Evolutionary conservation across 2,888 invertebrate genomes (phyloP).

Genomic region (Pterostichus madidus): DNA sequence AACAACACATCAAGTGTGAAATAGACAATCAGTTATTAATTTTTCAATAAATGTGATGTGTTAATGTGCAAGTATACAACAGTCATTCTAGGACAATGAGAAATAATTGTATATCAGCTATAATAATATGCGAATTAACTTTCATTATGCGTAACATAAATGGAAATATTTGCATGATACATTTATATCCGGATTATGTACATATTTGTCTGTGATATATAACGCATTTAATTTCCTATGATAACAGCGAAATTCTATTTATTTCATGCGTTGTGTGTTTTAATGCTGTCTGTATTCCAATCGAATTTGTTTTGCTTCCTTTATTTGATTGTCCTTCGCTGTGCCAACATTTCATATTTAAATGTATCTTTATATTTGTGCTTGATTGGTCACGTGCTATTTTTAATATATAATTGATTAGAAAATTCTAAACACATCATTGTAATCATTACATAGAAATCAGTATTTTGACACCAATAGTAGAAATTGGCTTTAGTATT

Average conservation of each 20-base stretch:
- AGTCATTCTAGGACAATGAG: slow-evolving; percentile 29
- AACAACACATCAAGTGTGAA: slow-evolving; percentile 29
- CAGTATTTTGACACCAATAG: no score
- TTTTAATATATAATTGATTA: slow-evolving; percentile 24
- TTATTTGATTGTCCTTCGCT: slow-evolving; percentile 11
- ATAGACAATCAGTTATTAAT: slow-evolving; percentile 26
- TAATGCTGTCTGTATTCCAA: slow-evolving; percentile 47
- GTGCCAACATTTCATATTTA: slow-evolving; percentile 31
- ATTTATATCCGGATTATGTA: slow-evolving; percentile 44
- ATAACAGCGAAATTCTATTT: slow-evolving; percentile 51
- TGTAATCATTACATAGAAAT: no score
- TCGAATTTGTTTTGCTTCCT: slow-evolving; percentile 39
- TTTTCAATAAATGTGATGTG: slow-evolving; percentile 27
- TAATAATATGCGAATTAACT: slow-evolving; percentile 57
- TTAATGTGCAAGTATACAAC: slow-evolving; percentile 18
- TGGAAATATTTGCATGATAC: slow-evolving; percentile 51
- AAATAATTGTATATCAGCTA: slow-evolving; percentile 16
- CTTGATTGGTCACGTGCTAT: slow-evolving; percentile 11
- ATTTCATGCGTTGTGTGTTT: slow-evolving; percentile 42
- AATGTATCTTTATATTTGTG: slow-evolving; percentile 19
- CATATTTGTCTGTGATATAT: slow-evolving; percentile 51
- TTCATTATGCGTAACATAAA: slow-evolving; percentile 46
- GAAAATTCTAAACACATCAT: neutral
- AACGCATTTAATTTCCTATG: slow-evolving; percentile 49
- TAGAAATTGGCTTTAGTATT: no score